These are phyloP conservation scores for Chloroceryle inda DNA, from an alignment of 2,797 vertebrate species.

Conservation along the genomic window DNA sequence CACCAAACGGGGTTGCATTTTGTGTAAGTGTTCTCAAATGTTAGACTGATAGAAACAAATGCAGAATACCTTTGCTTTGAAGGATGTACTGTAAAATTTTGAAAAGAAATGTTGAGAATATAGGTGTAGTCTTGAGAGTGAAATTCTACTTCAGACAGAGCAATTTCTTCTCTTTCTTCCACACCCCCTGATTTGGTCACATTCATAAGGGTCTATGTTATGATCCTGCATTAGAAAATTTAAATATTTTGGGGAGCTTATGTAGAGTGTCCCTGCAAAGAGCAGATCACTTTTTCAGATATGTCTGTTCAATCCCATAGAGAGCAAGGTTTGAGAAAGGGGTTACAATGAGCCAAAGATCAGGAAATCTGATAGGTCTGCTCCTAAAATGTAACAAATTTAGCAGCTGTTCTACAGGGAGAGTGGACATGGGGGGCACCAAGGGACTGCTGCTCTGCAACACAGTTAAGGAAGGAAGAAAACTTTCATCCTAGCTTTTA, in stretches of 20 bases:
- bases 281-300: neutral
- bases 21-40: neutral
- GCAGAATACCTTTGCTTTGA: neutral
- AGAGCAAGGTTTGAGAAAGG: neutral
- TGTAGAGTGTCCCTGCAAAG: neutral
- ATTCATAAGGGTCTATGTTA: neutral
- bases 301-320: neutral
- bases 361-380: neutral
- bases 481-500: neutral
- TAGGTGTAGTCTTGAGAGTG: fast-evolving
- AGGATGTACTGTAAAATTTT: neutral
- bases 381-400: neutral
- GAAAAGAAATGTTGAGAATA: neutral
- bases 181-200: neutral
- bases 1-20: neutral
- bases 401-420: neutral
- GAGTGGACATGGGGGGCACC: neutral
- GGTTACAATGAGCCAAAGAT: fast-evolving
- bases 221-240: neutral
- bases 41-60: neutral
- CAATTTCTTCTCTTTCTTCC: neutral
- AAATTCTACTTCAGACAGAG: neutral
- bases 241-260: neutral
- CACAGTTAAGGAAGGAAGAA: neutral
- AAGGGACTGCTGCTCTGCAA: neutral